Conservation (phyloP, 2,113 vertebrate species). For the Pimephales promelas region DNA sequence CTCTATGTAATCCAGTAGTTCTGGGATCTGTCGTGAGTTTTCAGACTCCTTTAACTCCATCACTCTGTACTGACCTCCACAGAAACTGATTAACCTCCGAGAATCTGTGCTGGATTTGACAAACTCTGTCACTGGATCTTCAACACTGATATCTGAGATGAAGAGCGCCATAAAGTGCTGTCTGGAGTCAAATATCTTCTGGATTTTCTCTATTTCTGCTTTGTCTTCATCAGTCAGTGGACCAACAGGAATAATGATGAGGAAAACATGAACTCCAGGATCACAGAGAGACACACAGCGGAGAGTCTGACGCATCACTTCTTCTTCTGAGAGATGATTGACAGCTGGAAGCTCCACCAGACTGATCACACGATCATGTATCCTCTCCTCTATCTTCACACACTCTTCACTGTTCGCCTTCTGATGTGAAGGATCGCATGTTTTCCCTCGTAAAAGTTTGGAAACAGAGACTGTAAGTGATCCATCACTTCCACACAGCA, state of each 20-base stretch:
- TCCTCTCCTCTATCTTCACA: no score
- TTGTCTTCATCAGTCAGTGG: not conserved
- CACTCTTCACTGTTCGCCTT: no score
- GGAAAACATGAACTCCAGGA: not conserved
- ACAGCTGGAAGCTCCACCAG: slow-evolving; percentile 50
- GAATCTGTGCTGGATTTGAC: not conserved
- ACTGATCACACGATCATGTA: no score
- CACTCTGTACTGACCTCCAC: not conserved
- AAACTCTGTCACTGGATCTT: not conserved
- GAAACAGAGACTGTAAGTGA: not conserved
- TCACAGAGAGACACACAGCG: not conserved
- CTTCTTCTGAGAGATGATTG: slow-evolving; percentile 28
- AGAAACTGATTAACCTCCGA: not conserved
- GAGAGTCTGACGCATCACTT: no score
- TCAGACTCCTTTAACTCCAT: not conserved
- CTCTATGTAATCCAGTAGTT: not conserved
- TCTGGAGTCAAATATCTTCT: not conserved
- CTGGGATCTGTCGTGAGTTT: not conserved
- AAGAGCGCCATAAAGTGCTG: not conserved
- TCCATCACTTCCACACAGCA: slow-evolving; percentile 39
- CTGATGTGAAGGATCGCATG: no score
- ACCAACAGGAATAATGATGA: not conserved
- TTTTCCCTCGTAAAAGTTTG: no score
- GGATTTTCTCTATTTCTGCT: not conserved
- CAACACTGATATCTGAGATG: accelerated